Evolutionary conservation across 2,113 vertebrate species (phyloP), one percentile per base, ranked within the genome.

Genomic region (Ophthalmolycus amberensis): DNA sequence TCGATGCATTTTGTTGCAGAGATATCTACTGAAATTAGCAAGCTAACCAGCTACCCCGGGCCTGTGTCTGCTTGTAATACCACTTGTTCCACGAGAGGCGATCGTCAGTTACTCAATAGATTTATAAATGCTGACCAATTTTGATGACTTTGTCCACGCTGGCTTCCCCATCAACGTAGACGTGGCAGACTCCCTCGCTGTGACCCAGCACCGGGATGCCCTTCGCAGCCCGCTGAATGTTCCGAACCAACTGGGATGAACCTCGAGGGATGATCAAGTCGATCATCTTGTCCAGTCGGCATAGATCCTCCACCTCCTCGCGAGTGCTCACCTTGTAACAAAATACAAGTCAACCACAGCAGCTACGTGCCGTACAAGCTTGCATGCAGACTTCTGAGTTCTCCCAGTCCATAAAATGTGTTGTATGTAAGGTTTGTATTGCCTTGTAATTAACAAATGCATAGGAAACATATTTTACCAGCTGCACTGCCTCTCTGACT

Each of bases 181-280:
- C 95, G 8, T 99, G 98, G 84, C 98, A 99, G 94, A 99, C 97
- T 4, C 98, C 98, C 90, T 99, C 98, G 0, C 97, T 99, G 94
- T 99, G 97, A 15, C 98, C 98, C 90, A 99, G 96, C 77, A 99
- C 98, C 0, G 98, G 98, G 77, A 99, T 97, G 83, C 98, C 97
- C 76, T 96, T 97, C 27, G 98, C 96, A 0, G 96, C 96, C 64
- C 95, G 95, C 95, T 99, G 97, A 82, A 99, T 98, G 79, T 97
- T 95, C 82, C 95, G 94, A 72, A 99, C 98, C 76, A 99, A 94
- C 91, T 97, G 95, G 32, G 98, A 99, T 0, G 98, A 99, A 46
- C 98, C 98, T 3, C 98, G 96, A 3, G 98, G 98, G 86, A 99
- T 97, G 74, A 99, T 99, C 22, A 99, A 91, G 88, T 99, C 98